Conservation (phyloP, 2,888 invertebrate species). For the Caenorhabditis afra region DNA sequence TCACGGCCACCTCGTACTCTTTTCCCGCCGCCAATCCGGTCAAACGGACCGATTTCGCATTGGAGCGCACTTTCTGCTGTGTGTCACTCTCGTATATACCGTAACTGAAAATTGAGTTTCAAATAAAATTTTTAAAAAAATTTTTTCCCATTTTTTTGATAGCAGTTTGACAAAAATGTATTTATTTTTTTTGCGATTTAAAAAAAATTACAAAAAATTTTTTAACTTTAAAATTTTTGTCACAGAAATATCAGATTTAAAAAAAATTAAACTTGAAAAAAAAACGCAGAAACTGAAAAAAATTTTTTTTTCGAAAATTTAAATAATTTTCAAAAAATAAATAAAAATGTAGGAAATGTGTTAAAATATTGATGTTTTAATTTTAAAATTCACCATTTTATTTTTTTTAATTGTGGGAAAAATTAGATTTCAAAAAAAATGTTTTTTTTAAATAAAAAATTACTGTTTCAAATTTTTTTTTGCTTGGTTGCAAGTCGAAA, state of each 20-base stretch:
- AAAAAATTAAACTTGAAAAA: background rate
- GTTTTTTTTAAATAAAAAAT: no score
- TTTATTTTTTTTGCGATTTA: no score
- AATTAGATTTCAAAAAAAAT: no score
- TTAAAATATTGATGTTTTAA: background rate
- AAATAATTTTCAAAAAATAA: background rate
- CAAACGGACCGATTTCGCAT: conserved; percentile 64
- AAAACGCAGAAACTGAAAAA: background rate
- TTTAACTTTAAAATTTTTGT: conserved; percentile 4
- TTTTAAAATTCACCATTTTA: conserved; percentile 1
- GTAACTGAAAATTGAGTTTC: conserved; percentile 61
- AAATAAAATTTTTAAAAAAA: no score
- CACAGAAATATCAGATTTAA: background rate
- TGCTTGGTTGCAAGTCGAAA: no score
- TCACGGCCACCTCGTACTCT: conserved; percentile 75
- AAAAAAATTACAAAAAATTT: background rate
- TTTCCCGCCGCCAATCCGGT: conserved; percentile 55
- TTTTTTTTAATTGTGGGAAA: no score
- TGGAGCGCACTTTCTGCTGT: conserved; percentile 69
- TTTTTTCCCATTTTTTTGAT: background rate
- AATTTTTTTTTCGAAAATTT: background rate
- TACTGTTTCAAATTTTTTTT: no score
- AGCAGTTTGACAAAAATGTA: background rate
- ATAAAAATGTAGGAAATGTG: no score
- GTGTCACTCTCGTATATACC: conserved; percentile 66